Base-by-base conservation (phyloP, 2,797 vertebrate species). In the Pseudopleuronectes americanus region DNA sequence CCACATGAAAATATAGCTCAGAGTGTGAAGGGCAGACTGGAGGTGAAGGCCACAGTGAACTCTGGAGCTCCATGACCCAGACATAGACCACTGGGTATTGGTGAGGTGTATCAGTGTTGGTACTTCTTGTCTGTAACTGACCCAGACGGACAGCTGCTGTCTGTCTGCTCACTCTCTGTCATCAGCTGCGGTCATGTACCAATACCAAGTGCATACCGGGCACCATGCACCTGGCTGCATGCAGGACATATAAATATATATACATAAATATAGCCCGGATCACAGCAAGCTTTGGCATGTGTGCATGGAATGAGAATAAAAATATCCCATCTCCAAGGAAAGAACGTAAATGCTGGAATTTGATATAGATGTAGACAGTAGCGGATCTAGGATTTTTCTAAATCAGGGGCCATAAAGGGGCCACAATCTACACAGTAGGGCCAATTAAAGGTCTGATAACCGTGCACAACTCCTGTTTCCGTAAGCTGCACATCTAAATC, bases 221-320 rank as follows among this genome's bases (percentile, higher is more conserved):
- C 79, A 81, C 71, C 80, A 84, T 82, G 70, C 90, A 90, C 85
- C 90, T 92, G 90, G 92, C 85, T 90, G 75, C 9, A 60, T 8
- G 19, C 57, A 84, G 88, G 14, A n/a, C 2, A 60, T 51, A 48
- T 19, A 43, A 56, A 51, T 48, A 36, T 49, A 6, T 2, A 16
- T 49, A 38, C 26, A 13, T 93, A 94, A 91, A 93, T 91, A 94
- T 92, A 94, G 90, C 80, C 17, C 22, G 67, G 41, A 65, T 79
- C 38, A 60, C 22, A 56, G 31, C 51, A 48, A 65, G 51, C 72
- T 68, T 7, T 7, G 48, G 41, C 64, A 62, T 75, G 74, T 26
- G 48, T 59, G 38, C 8, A n/a, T 67, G 68, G 64, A 71, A 74
- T 63, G 60, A 62, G 52, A 49, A 41, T 65, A 52, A 47, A 58